A percentile compares a stretch with the other conserved stretches of the same genome.
Conservation (phyloP, 2,797 vertebrate genomes). For the Antrozous pallidus region DNA sequence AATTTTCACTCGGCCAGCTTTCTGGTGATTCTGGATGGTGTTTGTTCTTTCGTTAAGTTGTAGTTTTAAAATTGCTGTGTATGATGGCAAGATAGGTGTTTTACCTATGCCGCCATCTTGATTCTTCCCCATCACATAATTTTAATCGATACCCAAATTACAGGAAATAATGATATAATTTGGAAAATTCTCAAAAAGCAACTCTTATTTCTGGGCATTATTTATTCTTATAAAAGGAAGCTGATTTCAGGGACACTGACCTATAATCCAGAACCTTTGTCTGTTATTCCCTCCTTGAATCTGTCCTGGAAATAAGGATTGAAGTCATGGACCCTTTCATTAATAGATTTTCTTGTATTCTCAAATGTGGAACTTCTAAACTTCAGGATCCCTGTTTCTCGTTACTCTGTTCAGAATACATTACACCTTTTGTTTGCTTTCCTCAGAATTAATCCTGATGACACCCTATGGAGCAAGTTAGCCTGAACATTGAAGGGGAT, state of each 20-base stretch:
- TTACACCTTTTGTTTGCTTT: constrained; percentile 69
- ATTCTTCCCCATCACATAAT: too few relatives aligned
- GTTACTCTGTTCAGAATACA: constrained; percentile 36
- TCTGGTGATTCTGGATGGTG: too few relatives aligned
- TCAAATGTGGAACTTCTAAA: background rate
- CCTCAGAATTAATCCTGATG: constrained; percentile 81
- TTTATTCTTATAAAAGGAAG: background rate
- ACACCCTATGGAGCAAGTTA: constrained; percentile 82
- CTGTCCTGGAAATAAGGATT: background rate
- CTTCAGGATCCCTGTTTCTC: background rate
- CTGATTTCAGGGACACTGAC: background rate
- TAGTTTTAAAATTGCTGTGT: too few relatives aligned
- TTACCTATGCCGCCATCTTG: too few relatives aligned
- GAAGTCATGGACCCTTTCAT: background rate
- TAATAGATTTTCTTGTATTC: background rate
- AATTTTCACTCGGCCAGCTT: too few relatives aligned
- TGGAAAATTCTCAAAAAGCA: background rate
- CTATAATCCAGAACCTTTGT: background rate
- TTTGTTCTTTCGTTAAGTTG: too few relatives aligned
- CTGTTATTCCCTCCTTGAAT: background rate
- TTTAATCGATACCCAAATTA: background rate
- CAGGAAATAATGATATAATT: background rate
- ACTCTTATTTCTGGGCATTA: background rate
- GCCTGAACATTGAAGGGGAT: constrained; percentile 81
- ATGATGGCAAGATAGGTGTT: too few relatives aligned